Base-by-base conservation (phyloP, 2,797 vertebrate genomes). In the Poecilia wingei region DNA sequence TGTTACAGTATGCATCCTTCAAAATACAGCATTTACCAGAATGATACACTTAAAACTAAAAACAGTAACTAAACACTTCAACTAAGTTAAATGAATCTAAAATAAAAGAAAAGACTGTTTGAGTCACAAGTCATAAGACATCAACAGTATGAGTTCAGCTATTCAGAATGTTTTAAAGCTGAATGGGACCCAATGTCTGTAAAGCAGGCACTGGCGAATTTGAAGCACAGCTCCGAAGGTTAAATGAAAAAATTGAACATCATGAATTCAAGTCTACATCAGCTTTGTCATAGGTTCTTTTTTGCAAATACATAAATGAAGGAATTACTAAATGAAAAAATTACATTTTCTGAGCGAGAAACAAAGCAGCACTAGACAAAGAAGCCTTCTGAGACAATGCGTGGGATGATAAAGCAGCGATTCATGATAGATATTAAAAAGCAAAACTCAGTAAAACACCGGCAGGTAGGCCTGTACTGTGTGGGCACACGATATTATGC, bases 301-400 rank as follows among this genome's bases (percentile, higher is more conserved):
- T 72, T 82, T 76, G 83, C 79, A 86, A 90, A 66, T 76, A 88
- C 82, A 92, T 84, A 93, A 78, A 91, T 87, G 91, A 82, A 90
- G 76, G 75, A 87, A 81, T 86, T 84, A 86, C 86, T 89, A 88
- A 85, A 93, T 87, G 80, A 84, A 86, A 85, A 89, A 85, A 57
- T 86, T 82, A 84, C 83, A 94, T 75, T 88, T 90, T 93, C 90
- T 82, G 85, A 90, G 85, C 88, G 92, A 89, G 82, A 90, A 43
- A 93, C 88, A 90, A 87, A 85, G 92, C 88, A 82, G 90, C 88
- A 91, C 84, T 82, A 87, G 82, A 94, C 93, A 93, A 61, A 88
- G 84, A 92, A 93, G 94, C 91, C 92, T 91, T 91, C 91, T 83
- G 89, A 94, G 92, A 95, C 92, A 87, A 93, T 93, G 93, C 89